Conservation (phyloP, 2,888 invertebrate genomes). For the Seira musarum region DNA sequence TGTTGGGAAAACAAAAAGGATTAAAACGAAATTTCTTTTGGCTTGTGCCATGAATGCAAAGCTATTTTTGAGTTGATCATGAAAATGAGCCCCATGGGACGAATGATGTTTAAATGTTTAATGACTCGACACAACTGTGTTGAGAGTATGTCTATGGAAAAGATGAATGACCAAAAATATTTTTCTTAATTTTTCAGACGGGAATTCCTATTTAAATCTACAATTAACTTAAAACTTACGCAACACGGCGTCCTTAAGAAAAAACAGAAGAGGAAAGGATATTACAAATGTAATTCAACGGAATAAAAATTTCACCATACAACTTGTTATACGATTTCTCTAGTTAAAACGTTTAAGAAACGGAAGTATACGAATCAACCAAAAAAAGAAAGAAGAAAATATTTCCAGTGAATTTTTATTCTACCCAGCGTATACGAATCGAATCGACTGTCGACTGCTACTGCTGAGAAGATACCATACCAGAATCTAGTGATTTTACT, state of each 20-base stretch:
- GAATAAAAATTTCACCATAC: conserved; percentile 13
- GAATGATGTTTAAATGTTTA: too few species aligned
- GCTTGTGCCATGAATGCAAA: too few species aligned
- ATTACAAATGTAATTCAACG: conserved; percentile 23
- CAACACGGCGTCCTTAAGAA: conserved; percentile 20
- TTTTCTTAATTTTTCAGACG: conserved; percentile 46
- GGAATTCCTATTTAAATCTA: conserved; percentile 37
- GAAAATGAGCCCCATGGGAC: too few species aligned
- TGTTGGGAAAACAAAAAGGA: too few species aligned
- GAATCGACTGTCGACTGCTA: too few species aligned
- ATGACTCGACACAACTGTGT: too few species aligned
- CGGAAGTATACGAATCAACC: conserved; percentile 48
- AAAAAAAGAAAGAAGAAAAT: conserved; percentile 27
- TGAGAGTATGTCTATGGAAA: too few species aligned
- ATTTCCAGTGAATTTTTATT: conserved; percentile 18
- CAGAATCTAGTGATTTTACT: conserved; percentile 50
- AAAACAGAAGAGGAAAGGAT: neutral
- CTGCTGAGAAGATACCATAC: conserved; percentile 43
- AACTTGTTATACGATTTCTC: conserved; percentile 55
- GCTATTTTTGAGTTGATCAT: too few species aligned
- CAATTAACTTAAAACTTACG: conserved; percentile 31
- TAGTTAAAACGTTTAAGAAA: conserved; percentile 39
- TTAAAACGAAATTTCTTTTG: too few species aligned
- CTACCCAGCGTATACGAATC: conserved; percentile 53
- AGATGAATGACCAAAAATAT: neutral